Conservation (phyloP, 2,888 invertebrate species). For the Phyto melanocephala region DNA sequence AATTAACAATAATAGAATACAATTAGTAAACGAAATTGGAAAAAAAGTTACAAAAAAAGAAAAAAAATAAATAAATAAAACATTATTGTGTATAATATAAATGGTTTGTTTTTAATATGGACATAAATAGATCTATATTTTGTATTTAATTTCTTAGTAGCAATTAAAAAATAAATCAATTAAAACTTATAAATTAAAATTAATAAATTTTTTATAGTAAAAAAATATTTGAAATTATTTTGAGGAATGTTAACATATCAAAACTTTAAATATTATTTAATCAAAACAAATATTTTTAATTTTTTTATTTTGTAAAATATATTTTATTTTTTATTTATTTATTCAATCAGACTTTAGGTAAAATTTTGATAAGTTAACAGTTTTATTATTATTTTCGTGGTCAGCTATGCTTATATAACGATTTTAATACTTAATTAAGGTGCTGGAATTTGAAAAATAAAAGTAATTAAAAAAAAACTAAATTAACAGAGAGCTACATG, state of each 20-base stretch:
- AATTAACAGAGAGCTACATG: conserved; percentile 62
- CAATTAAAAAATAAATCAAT: not conserved
- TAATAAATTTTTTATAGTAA: too few relatives aligned
- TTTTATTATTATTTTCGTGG: too few relatives aligned
- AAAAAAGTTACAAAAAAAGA: conserved; percentile 4
- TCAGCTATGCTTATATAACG: too few relatives aligned
- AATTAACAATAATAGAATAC: conserved; percentile 66
- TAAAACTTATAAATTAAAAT: not conserved
- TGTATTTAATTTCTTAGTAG: not conserved
- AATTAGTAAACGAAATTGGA: conserved; percentile 27
- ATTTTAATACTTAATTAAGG: not conserved
- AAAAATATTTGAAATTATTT: too few relatives aligned
- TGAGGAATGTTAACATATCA: too few relatives aligned
- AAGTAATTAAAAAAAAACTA: conserved; percentile 17
- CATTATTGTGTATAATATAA: not conserved
- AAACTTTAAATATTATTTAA: too few relatives aligned
- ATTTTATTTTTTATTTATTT: too few relatives aligned
- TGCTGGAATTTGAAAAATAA: not conserved
- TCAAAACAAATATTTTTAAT: not conserved
- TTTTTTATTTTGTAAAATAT: too few relatives aligned
- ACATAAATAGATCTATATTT: conserved; percentile 40
- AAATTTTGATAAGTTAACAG: not conserved
- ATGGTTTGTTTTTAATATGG: not conserved
- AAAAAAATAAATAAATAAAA: not conserved
- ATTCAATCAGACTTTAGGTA: too few relatives aligned